Evolutionary conservation across 2,797 vertebrate species (phyloP).

Genomic region (Halcyon smyrnensis): DNA sequence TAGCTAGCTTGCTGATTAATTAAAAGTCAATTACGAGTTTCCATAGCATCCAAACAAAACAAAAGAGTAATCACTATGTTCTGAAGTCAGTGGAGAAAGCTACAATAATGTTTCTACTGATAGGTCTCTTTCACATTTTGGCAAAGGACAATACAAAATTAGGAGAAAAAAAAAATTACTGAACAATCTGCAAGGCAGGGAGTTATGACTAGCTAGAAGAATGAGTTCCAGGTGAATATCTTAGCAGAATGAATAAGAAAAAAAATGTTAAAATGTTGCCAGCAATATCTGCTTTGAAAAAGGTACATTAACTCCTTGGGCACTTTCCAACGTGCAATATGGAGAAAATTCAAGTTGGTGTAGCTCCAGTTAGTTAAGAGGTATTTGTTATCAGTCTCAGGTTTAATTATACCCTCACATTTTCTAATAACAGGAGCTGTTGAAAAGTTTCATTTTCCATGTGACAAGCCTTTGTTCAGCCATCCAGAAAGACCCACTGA

Average conservation of each 20-base stretch:
- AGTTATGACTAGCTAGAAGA: not conserved
- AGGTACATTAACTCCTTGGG: not conserved
- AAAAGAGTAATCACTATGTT: constrained; percentile 36
- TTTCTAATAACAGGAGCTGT: not conserved
- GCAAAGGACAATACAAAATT: not conserved
- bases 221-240: not conserved
- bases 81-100: constrained; percentile 8
- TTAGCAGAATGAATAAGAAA: not conserved
- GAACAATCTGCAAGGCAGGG: not conserved
- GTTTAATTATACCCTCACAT: not conserved
- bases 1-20: constrained; percentile 54
- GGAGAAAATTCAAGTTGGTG: not conserved
- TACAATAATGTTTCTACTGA: constrained; percentile 38
- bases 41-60: constrained; percentile 43
- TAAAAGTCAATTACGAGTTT: constrained; percentile 73
- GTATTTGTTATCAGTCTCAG: not conserved
- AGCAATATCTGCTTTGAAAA: not conserved
- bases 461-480: not conserved
- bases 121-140: not conserved
- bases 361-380: not conserved
- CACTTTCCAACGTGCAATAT: not conserved
- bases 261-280: not conserved
- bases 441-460: not conserved
- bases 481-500: not conserved
- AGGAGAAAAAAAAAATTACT: not conserved